Base-by-base conservation (phyloP, 2,113 vertebrate genomes). In the Mustelus asterias region DNA sequence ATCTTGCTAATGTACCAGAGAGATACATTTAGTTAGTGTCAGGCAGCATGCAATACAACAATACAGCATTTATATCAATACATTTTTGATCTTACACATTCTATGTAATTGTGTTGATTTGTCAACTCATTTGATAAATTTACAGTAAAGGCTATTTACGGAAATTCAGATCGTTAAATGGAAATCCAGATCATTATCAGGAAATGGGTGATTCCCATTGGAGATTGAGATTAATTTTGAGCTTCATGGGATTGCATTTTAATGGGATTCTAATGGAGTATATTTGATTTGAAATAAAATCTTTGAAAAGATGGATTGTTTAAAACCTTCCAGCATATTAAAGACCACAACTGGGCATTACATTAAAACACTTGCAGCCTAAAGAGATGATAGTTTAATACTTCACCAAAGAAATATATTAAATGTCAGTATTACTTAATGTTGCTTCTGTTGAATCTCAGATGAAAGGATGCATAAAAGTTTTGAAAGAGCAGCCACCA, bases 381-480 rank as follows among this genome's bases (percentile, higher is more conserved):
- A 63, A 63, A n/a, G 60, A 65, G 60, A 65, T n/a, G 41, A 65
- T 65, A 22, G 11, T 90, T 29, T 93, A 54, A 60, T 60, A 60
- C 8, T 90, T 90, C 48, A 60, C 48, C 26, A 90, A 10, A 60
- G 26, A 54, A 90, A 90, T 58, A 90, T 90, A 44, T 41, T 26
- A 90, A 33, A 54, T 90, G 54, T 9, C 24, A 60, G 58, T 16
- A 90, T 83, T 16, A 89, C 86, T 89, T 89, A 69, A 70, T 29
- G 65, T 11, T 72, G 94, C 44, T 95, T 95, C 41, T 72, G 11
- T 76, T 95, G 3, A 11, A 33, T 96, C 96, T 96, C 97, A 99
- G 99, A 99, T 99, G 99, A 99, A 99, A 97, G 99, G 99, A 96
- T 99, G 99, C 98, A 99, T 99, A 97, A 99, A 99, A 67, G 99